Conservation (phyloP, 2,113 vertebrate genomes). For the Australoheros scitulus region DNA sequence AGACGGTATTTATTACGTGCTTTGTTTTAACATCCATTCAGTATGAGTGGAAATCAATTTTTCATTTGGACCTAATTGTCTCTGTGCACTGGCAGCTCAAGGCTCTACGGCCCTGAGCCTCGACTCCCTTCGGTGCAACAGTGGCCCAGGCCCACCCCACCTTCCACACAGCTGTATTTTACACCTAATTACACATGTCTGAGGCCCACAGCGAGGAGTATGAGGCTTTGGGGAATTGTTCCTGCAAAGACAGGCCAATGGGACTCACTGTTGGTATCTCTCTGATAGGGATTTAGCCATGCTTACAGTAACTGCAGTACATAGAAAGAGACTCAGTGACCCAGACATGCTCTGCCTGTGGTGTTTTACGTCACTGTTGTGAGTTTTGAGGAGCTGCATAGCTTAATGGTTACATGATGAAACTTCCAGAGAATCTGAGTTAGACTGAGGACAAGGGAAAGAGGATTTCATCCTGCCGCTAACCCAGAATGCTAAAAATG, state of each 20-base stretch:
- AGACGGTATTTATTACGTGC: conserved; percentile 75
- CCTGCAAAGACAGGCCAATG: conserved; percentile 14
- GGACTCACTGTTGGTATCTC: conserved; percentile 43
- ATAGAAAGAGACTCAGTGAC: conserved; percentile 33
- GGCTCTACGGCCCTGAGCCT: conserved; percentile 42
- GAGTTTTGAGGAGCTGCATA: neutral
- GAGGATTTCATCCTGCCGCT: neutral
- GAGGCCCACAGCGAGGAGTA: conserved; percentile 31
- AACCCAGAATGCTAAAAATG: neutral
- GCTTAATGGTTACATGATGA: conserved; percentile 23
- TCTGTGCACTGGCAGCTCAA: conserved; percentile 69
- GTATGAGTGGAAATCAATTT: conserved; percentile 79
- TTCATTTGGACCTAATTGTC: conserved; percentile 79
- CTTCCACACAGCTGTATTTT: conserved; percentile 67
- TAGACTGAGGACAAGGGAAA: neutral
- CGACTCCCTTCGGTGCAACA: conserved; percentile 31
- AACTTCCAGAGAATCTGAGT: conserved; percentile 16
- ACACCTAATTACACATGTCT: conserved; percentile 76
- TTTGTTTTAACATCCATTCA: conserved; percentile 81
- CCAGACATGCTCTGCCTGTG: conserved; percentile 19
- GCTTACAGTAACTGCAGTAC: conserved; percentile 22
- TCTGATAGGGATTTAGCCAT: conserved; percentile 39
- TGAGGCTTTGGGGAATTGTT: conserved; percentile 57
- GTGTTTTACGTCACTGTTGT: conserved; percentile 28
- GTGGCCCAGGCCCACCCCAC: neutral